Conservation (phyloP, 1,140 invertebrate species). For the Rhyacophila brunnea region DNA sequence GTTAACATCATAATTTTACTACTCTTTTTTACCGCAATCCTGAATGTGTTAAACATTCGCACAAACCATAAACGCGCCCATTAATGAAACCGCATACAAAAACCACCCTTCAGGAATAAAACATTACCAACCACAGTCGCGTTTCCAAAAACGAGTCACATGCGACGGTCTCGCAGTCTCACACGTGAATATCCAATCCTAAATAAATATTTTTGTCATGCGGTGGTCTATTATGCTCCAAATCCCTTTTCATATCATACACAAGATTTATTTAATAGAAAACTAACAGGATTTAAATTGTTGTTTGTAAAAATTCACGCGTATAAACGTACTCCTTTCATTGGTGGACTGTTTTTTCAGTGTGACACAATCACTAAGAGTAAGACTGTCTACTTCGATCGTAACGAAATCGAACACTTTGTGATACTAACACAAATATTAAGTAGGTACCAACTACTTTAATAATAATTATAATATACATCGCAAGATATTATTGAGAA, state of each 20-base stretch:
- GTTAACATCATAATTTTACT: constrained; percentile 7
- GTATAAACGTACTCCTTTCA: constrained; percentile 2
- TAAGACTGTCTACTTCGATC: too few relatives aligned
- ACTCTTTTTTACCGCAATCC: too few relatives aligned
- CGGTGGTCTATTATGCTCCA: constrained; percentile 23
- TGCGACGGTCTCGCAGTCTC: too few relatives aligned
- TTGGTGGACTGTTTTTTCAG: constrained; percentile 16
- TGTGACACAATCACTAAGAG: not conserved
- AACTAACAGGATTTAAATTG: constrained; percentile 21
- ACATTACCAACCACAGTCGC: too few relatives aligned
- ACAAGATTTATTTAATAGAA: constrained; percentile 24
- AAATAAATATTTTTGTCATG: constrained; percentile 35
- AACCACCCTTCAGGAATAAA: not conserved
- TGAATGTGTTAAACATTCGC: too few relatives aligned
- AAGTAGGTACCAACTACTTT: too few relatives aligned
- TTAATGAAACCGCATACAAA: not conserved
- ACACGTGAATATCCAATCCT: constrained; percentile 12
- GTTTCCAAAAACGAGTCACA: too few relatives aligned
- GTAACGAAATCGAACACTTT: too few relatives aligned
- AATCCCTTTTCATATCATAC: constrained; percentile 8
- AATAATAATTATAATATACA: too few relatives aligned
- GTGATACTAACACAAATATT: too few relatives aligned
- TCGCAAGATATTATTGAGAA: too few relatives aligned
- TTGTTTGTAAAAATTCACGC: constrained; percentile 4
- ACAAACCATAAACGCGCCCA: not conserved